These are phyloP conservation scores for Pelecanoides urinatrix DNA, from an alignment of 2,113 vertebrate genomes.

Conservation along the genomic window DNA sequence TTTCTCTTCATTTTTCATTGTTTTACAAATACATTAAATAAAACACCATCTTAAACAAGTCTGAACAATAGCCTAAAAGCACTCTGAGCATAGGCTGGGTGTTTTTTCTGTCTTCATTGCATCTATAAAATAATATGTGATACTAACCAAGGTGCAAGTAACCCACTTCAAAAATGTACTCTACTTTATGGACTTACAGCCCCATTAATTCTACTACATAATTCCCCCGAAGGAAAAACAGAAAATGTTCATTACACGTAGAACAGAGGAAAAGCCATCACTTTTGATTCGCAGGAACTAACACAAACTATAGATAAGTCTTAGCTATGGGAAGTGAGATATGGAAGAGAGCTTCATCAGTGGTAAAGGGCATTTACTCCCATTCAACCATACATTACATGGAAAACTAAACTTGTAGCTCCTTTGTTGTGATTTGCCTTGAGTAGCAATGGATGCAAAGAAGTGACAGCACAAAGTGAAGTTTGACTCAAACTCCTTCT, in stretches of 20 bases:
- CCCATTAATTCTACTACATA: constrained; percentile 10
- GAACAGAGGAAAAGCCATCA: not conserved
- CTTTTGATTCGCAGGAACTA: not conserved
- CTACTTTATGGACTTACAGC: not conserved
- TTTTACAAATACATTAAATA: not conserved
- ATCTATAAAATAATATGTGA: not conserved
- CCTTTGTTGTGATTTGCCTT: not conserved
- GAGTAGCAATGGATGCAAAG: not conserved
- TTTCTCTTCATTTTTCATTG: not conserved
- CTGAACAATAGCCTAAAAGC: not conserved
- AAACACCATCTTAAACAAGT: not conserved
- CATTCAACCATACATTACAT: not conserved
- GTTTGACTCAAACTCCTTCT: not conserved
- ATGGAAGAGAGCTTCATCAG: not conserved
- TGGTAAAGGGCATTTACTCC: not conserved
- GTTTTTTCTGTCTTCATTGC: not conserved
- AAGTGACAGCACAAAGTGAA: not conserved
- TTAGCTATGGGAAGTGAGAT: not conserved
- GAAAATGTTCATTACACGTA: constrained; percentile 5
- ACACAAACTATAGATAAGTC: not conserved
- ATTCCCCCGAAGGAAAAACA: not conserved
- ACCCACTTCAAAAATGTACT: not conserved
- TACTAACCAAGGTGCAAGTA: not conserved
- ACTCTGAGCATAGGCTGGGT: not conserved
- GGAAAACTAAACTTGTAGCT: not conserved